These are phyloP conservation scores for Xiphorhynchus elegans DNA, from an alignment of 2,113 vertebrate species.

Conservation along the genomic window DNA sequence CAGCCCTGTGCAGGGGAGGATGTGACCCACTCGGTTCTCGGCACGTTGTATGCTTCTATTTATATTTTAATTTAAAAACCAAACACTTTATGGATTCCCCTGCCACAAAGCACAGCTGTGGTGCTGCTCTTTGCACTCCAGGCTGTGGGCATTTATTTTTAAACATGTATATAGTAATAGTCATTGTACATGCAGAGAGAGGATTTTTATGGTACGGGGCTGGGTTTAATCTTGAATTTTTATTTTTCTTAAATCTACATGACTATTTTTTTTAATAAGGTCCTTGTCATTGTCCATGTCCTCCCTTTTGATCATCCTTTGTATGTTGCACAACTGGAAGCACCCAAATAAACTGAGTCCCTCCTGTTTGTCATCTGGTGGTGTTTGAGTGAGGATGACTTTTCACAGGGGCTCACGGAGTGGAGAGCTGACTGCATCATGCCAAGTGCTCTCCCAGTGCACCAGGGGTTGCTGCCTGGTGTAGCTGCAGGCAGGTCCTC, in stretches of 20 bases:
- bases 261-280: conserved; percentile 37
- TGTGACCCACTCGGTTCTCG: neutral
- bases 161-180: conserved; percentile 62
- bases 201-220: conserved; percentile 64
- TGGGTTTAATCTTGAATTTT: conserved; percentile 17
- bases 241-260: conserved; percentile 57
- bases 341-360: conserved; percentile 25
- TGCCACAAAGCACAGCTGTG: neutral
- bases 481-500: neutral
- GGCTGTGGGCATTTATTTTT: conserved; percentile 48
- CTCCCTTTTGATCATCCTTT: conserved; percentile 35
- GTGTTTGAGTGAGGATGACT: neutral
- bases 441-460: neutral
- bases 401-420: neutral
- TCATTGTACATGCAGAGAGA: conserved; percentile 21
- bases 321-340: conserved; percentile 48
- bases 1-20: neutral
- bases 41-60: conserved; percentile 58
- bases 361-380: neutral
- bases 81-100: neutral
- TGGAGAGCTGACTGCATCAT: fast-evolving
- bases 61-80: conserved; percentile 71
- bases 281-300: neutral
- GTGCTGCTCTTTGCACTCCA: neutral
- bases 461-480: neutral